Evolutionary conservation across 2,113 vertebrate genomes (phyloP).

Genomic region (Ursus arctos): DNA sequence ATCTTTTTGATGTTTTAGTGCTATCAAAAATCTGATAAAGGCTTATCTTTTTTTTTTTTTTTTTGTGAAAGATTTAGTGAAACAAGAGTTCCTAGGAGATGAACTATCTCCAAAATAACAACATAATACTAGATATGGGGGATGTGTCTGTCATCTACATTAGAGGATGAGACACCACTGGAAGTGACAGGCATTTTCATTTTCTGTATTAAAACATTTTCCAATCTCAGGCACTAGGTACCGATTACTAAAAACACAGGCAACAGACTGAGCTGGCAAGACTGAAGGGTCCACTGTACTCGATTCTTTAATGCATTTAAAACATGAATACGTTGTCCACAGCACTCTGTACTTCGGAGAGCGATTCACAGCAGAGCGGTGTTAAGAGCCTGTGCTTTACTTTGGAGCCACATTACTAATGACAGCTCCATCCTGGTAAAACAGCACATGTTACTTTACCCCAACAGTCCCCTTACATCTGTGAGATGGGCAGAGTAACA

Average conservation of each 20-base stretch:
- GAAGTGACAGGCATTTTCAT: background rate
- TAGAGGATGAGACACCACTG: background rate
- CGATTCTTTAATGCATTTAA: background rate
- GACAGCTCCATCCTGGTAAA: background rate
- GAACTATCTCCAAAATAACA: background rate
- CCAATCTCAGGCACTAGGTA: background rate
- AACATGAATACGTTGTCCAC: background rate
- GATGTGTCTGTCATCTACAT: background rate
- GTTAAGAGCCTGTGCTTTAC: background rate
- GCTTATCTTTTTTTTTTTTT: background rate
- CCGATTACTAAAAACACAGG: constrained; percentile 26
- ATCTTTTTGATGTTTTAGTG: constrained; percentile 37
- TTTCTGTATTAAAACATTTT: constrained; percentile 49
- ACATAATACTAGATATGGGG: background rate
- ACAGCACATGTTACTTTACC: background rate
- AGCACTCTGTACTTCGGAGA: background rate
- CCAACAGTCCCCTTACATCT: background rate
- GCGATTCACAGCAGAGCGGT: background rate
- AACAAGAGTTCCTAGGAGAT: background rate
- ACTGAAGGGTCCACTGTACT: background rate
- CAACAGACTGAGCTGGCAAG: background rate
- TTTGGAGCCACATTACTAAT: background rate
- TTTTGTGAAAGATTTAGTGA: background rate
- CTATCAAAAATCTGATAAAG: constrained; percentile 28
- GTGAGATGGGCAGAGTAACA: background rate